These are phyloP conservation scores for Paradoxurus hermaphroditus DNA, from an alignment of 2,113 vertebrate species.

Conservation along the genomic window DNA sequence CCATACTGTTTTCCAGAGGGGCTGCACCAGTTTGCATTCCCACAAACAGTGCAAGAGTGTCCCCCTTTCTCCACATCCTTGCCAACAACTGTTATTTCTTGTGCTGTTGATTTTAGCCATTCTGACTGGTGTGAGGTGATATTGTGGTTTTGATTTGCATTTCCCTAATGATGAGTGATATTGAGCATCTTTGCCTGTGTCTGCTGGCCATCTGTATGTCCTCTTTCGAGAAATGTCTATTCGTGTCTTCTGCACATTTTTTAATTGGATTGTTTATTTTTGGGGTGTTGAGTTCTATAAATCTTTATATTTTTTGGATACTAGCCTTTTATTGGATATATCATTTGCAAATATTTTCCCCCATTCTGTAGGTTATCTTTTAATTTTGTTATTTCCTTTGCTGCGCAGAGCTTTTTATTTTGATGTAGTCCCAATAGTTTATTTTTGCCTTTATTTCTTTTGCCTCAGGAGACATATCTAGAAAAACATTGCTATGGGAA, in stretches of 20 bases:
- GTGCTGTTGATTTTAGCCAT: neutral
- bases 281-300: neutral
- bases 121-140: neutral
- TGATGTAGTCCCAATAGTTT: neutral
- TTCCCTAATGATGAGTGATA: neutral
- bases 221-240: neutral
- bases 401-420: neutral
- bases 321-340: neutral
- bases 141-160: neutral
- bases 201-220: neutral
- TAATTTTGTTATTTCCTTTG: neutral
- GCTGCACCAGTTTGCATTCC: neutral
- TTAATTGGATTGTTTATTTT: neutral
- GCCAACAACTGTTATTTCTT: neutral
- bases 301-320: neutral
- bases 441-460: neutral
- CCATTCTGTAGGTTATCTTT: neutral
- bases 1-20: neutral
- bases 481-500: neutral
- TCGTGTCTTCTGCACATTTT: neutral
- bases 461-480: neutral
- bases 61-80: neutral
- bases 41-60: neutral
- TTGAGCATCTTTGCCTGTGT: neutral
- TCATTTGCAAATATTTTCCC: neutral